Evolutionary conservation across 2,113 vertebrate species (phyloP), one percentile per base, ranked within the genome.

Genomic region (Psophia crepitans): DNA sequence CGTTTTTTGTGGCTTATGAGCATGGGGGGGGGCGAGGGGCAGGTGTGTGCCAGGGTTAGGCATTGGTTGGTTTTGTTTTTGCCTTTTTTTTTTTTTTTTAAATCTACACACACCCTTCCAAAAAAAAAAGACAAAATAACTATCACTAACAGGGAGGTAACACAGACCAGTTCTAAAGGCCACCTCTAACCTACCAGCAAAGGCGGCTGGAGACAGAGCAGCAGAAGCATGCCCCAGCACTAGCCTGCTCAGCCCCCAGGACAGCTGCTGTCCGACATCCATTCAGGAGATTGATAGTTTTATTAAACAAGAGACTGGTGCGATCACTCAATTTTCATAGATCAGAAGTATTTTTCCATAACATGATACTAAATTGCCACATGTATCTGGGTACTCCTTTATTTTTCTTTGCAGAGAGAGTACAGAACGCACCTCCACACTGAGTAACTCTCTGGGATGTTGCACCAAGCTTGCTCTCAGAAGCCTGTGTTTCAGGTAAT

Each of bases 141-240:
- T 64, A 43, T 16, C 23, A n/a, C 7, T 66, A 57, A 23, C 2
- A 46, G 32, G 17, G 23, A 76, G 17, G 24, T 37, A 65, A 60
- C 26, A 35, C 0, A 49, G 43, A 54, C 3, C 5, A 7, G 48
- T 37, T 76, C 33, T 33, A 17, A 28, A 5, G 0, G 3, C 61
- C n/a, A 63, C 28, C 23, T 43, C 37, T 63, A 33, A 57, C 26
- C n/a, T n/a, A 39, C 18, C 39, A 46, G 27, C 3, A 23, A 4
- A 53, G 7, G 30, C 33, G 5, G 14, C 18, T 12, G 21, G 21
- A 70, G 24, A 58, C 78, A 33, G 20, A 27, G 12, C 1, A 0
- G 10, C 21, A 93, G 8, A 44, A 75, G 14, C 1, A 0, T 17
- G 3, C 27, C 8, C 2, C 27, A 27, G 13, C 35, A 28, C 8